Conservation (phyloP, 2,888 invertebrate genomes). For the Cremastinae sp. region DNA sequence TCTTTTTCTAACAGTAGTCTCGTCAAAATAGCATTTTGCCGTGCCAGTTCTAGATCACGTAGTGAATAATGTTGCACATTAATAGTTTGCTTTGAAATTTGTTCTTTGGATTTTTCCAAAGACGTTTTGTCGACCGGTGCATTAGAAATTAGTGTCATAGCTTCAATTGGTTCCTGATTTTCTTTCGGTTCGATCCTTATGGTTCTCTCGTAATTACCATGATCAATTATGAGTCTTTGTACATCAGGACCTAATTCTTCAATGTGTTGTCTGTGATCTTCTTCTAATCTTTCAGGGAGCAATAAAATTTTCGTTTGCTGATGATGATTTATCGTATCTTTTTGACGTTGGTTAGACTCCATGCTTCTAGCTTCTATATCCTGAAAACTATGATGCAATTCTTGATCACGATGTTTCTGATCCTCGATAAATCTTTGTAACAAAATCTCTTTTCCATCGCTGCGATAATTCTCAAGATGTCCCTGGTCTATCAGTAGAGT, state of each 20-base stretch:
- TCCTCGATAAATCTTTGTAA: conserved; percentile 93
- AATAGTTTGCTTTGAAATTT: conserved; percentile 33
- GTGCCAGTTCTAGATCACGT: conserved; percentile 75
- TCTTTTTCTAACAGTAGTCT: conserved; percentile 89
- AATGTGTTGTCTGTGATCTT: conserved; percentile 68
- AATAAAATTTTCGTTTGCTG: conserved; percentile 70
- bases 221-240: conserved; percentile 72
- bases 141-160: conserved; percentile 61
- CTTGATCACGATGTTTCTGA: conserved; percentile 79
- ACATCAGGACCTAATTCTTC: conserved; percentile 70
- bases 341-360: conserved; percentile 71
- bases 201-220: conserved; percentile 63
- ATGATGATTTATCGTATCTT: conserved; percentile 46
- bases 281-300: conserved; percentile 72
- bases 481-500: conserved; percentile 82
- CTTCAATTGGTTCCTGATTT: conserved; percentile 42
- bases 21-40: conserved; percentile 87
- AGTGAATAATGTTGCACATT: conserved; percentile 68
- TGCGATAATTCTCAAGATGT: conserved; percentile 84
- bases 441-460: conserved; percentile 91
- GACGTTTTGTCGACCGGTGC: conserved; percentile 57
- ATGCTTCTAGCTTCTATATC: conserved; percentile 72
- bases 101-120: conserved; percentile 56
- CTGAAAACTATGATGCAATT: conserved; percentile 65
- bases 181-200: conserved; percentile 60